Evolutionary conservation across 1,140 invertebrate genomes (phyloP).

Genomic region (Harlomillsia oculata): DNA sequence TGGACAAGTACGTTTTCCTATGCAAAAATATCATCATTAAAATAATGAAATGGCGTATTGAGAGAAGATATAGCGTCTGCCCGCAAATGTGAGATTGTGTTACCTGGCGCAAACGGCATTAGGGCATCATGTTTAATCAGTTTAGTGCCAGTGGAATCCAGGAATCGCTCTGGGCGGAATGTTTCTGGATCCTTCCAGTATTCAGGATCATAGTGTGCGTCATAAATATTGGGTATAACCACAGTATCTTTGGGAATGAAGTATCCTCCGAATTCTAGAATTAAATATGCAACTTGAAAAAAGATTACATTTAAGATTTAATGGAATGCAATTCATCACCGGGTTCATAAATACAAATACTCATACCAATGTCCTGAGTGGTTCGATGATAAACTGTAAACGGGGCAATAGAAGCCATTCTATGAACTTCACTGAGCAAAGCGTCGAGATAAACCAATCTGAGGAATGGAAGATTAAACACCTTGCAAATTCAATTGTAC

Average conservation of each 20-base stretch:
- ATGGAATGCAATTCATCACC: too few relatives aligned
- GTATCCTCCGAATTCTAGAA: constrained; percentile 55
- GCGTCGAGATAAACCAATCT: constrained; percentile 71
- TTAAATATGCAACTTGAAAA: too few relatives aligned
- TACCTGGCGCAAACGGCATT: constrained; percentile 67
- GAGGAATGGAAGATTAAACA: too few relatives aligned
- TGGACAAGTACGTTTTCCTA: constrained; percentile 13
- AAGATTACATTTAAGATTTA: too few relatives aligned
- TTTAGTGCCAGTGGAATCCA: constrained; percentile 53
- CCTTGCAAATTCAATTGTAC: too few relatives aligned
- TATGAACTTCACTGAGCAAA: constrained; percentile 59
- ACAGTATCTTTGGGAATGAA: constrained; percentile 71
- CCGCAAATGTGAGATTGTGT: too few relatives aligned
- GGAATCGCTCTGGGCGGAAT: constrained; percentile 67
- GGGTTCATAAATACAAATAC: too few relatives aligned
- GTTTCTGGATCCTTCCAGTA: constrained; percentile 58
- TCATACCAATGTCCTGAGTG: constrained; percentile 47
- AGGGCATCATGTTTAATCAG: constrained; percentile 53
- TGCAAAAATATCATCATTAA: background rate
- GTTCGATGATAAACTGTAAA: constrained; percentile 68
- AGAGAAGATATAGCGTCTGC: too few relatives aligned
- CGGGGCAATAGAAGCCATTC: constrained; percentile 65
- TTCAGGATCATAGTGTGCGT: constrained; percentile 59
- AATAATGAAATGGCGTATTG: background rate
- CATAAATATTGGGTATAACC: constrained; percentile 67